Conservation (phyloP, 2,113 vertebrate genomes). For the Recurvirostra avosetta region DNA sequence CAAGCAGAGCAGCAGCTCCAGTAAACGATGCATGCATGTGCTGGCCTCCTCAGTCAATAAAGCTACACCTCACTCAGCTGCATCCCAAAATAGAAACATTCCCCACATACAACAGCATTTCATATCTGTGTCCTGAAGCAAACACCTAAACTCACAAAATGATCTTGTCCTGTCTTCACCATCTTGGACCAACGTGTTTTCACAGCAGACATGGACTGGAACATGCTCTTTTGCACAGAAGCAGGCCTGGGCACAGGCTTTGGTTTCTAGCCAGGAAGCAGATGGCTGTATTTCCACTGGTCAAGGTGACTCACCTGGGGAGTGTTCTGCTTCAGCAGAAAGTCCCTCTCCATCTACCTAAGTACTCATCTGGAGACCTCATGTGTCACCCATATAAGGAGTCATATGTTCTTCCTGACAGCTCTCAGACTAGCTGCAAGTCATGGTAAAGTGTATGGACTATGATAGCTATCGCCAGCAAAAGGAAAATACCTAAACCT, state of each 20-base stretch:
- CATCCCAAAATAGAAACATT: neutral
- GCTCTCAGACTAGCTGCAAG: neutral
- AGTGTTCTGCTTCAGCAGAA: neutral
- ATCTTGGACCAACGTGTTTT: neutral
- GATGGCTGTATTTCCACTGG: neutral
- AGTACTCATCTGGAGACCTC: neutral
- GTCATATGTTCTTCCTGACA: neutral
- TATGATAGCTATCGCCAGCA: neutral
- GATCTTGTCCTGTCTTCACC: neutral
- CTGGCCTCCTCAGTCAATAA: neutral
- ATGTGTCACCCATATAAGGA: neutral
- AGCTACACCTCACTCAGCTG: neutral
- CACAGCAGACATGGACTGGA: neutral
- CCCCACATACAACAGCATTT: neutral
- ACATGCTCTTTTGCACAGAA: neutral
- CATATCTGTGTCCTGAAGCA: neutral
- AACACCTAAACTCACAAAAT: neutral
- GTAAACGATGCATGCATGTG: fast-evolving
- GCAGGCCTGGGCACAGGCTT: neutral
- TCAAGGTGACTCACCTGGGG: neutral
- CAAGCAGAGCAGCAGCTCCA: neutral
- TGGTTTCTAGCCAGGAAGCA: neutral
- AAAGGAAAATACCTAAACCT: neutral
- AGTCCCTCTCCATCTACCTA: neutral
- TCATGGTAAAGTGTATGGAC: neutral